Evolutionary conservation across 1,140 invertebrate genomes (phyloP).

Genomic region (Trichonephila clavipes): DNA sequence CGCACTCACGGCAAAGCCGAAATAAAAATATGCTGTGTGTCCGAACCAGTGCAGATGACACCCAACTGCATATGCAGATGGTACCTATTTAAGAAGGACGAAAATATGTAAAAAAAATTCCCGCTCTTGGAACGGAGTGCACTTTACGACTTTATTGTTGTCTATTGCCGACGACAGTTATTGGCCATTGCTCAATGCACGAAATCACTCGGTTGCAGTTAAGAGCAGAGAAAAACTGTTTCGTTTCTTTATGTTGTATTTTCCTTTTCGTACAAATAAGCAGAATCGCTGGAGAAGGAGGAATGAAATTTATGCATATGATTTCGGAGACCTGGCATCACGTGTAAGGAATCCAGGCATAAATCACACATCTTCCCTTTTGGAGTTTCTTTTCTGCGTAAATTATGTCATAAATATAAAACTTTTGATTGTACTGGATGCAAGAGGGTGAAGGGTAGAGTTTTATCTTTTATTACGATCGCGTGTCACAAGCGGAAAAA

Average conservation of each 20-base stretch:
- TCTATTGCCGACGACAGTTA: slow-evolving; percentile 55
- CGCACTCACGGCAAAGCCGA: neutral
- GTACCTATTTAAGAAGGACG: neutral
- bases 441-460: neutral
- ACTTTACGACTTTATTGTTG: slow-evolving; percentile 48
- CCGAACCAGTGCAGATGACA: neutral
- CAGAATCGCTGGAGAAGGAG: neutral
- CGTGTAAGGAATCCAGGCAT: neutral
- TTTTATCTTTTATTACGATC: no score
- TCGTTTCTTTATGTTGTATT: neutral
- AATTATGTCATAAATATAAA: neutral
- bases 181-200: slow-evolving; percentile 22
- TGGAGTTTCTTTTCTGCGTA: neutral
- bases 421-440: neutral
- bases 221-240: neutral
- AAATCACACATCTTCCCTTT: neutral
- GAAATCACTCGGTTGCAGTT: slow-evolving; percentile 21
- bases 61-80: slow-evolving; percentile 1
- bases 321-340: neutral
- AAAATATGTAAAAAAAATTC: neutral
- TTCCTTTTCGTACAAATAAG: neutral
- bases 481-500: no score
- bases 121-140: neutral
- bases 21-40: neutral
- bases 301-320: neutral